Percentiles rank a stretch among this genome's conserved stretches.
Conservation (phyloP, 2,113 vertebrate genomes). For the Hypocryptadius cinnamomeus region DNA sequence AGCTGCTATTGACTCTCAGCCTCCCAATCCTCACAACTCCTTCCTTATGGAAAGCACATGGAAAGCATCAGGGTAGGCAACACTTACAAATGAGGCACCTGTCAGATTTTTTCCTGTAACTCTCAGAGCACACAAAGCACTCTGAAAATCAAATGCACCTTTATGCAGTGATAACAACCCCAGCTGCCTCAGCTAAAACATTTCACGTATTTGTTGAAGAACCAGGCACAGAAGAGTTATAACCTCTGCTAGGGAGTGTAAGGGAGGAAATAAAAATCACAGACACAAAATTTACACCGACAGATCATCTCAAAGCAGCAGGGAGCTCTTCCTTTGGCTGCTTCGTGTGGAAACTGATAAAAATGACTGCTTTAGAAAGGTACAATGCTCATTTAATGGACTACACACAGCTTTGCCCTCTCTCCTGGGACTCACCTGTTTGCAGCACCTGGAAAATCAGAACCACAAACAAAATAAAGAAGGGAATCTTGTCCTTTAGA, state of each 20-base stretch:
- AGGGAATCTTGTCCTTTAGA: neutral
- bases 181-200: neutral
- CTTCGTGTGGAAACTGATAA: neutral
- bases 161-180: neutral
- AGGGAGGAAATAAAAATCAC: neutral
- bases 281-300: neutral
- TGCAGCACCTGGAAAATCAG: neutral
- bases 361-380: neutral
- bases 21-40: neutral
- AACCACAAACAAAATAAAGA: neutral
- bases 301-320: neutral
- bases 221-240: neutral
- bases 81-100: slow-evolving; percentile 39
- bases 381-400: neutral
- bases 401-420: neutral
- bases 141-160: slow-evolving; percentile 1
- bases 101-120: neutral
- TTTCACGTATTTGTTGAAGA: neutral
- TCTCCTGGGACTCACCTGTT: neutral
- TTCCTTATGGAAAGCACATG: slow-evolving; percentile 9
- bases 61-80: neutral
- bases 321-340: neutral
- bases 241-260: neutral
- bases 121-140: neutral
- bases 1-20: slow-evolving; percentile 28